Evolutionary conservation across 2,888 invertebrate species (phyloP).

Genomic region (Orchesella flavescens): DNA sequence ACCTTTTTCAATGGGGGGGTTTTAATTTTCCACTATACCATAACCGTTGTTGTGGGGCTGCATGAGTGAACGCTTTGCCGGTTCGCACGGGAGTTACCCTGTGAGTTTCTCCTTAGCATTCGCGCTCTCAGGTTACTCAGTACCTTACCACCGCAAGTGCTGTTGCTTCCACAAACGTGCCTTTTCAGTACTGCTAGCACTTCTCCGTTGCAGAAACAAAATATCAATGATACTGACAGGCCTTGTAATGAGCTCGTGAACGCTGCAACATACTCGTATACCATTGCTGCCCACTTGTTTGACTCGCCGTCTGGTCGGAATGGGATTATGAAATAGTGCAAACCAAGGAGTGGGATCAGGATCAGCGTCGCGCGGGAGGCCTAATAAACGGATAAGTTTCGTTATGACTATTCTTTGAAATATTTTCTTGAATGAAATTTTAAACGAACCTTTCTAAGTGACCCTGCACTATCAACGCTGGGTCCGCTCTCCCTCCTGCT

Average conservation of each 20-base stretch:
- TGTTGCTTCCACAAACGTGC: conserved; percentile 9
- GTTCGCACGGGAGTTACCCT: not conserved
- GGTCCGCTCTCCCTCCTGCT: not conserved
- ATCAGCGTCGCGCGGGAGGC: conserved; percentile 86
- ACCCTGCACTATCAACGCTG: conserved; percentile 27
- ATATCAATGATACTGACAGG: conserved; percentile 90
- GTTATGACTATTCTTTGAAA: too few species aligned
- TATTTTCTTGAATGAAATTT: too few species aligned
- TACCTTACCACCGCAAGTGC: not conserved
- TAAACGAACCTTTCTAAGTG: conserved; percentile 33
- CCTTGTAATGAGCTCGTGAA: conserved; percentile 90
- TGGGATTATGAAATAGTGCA: conserved; percentile 91
- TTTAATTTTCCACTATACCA: conserved; percentile 35
- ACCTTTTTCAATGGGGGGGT: not conserved
- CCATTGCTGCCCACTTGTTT: conserved; percentile 79
- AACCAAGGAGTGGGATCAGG: conserved; percentile 90
- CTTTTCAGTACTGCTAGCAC: conserved; percentile 76
- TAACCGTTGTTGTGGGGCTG: conserved; percentile 62
- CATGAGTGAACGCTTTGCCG: conserved; percentile 62
- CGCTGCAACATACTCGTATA: conserved; percentile 89
- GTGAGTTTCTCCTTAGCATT: not conserved
- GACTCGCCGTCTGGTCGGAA: conserved; percentile 81
- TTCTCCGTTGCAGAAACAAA: conserved; percentile 96
- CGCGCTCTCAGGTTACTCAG: conserved; percentile 6
- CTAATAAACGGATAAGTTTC: conserved; percentile 71